Base-by-base conservation (phyloP, 2,888 invertebrate species). In the Pheosia gnoma region DNA sequence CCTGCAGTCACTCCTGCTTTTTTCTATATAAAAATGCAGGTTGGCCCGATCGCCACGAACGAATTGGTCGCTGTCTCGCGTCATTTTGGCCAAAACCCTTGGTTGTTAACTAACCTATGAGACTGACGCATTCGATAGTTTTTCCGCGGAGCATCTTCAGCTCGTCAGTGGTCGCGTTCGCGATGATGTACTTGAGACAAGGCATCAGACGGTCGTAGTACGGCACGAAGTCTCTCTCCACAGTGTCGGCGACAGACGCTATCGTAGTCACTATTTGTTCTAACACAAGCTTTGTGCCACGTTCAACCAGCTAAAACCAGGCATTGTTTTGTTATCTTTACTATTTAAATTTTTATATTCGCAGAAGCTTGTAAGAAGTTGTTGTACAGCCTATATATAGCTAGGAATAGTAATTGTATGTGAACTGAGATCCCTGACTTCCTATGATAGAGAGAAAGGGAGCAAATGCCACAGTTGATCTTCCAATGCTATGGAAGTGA, bases 251-350 rank as follows among this genome's bases (percentile, higher is more conserved):
- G 0, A 99, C 98, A 0, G 99, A 98, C 8, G 99, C 99, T 71
- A 99, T 98, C 5, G 99, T 99, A 0, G 99, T 99, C n/a, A 99
- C 98, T 59, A 98, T 97, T 93, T 99, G 99, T 91, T 99, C 99
- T 68, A 99, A 92, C 9, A 99, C 99, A 68, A 99, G 94, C 88
- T 99, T 99, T 11, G 97, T 98, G 58, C 99, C 99, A 75, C 97
- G 97, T 85, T 98, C 97, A 59, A 98, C 96, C 71, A 99, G 94
- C 95, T 96, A 79, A 45, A 77, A 81, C 55, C 62, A 47, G 38
- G 37, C 37, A 39, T n/a, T 57, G 57, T 13, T 41, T 41, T 41
- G 13, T 41, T 56, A 41, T 41, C 41, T 38, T 5, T n/a, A 38
- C 25, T 38, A 5, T 53, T 5, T 53, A 4, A 53, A 36, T 36